Conservation (phyloP, 2,888 invertebrate genomes). For the Flexamia atlantica region DNA sequence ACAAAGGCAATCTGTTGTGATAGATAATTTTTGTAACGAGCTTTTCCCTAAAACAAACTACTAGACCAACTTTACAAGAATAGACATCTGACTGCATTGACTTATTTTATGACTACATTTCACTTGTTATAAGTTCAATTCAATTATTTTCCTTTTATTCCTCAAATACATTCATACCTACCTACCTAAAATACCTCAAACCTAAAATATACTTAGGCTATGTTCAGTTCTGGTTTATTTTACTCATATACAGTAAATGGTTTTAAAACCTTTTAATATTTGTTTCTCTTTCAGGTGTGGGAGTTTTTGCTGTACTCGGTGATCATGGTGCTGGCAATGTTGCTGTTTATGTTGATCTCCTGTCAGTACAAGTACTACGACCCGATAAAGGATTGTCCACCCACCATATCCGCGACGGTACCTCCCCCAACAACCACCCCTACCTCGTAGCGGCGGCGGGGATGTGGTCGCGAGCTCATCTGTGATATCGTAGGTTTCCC, state of each 20-base stretch:
- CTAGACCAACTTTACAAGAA: too few species aligned
- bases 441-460: background rate
- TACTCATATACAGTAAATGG: background rate
- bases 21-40: too few species aligned
- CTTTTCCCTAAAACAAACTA: too few species aligned
- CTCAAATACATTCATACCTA: too few species aligned
- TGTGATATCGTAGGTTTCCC: background rate
- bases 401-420: constrained; percentile 2
- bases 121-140: too few species aligned
- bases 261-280: background rate
- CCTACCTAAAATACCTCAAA: too few species aligned
- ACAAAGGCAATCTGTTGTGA: too few species aligned
- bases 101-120: too few species aligned
- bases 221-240: too few species aligned
- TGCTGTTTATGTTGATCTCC: constrained; percentile 80
- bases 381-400: background rate
- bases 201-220: too few species aligned
- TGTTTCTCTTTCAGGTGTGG: constrained; percentile 81
- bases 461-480: background rate
- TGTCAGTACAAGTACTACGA: constrained; percentile 5
- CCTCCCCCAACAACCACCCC: background rate
- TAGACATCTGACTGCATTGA: too few species aligned
- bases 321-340: constrained; percentile 90
- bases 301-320: constrained; percentile 94
- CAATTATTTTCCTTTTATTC: too few species aligned